phyloP scores from a whole-genome alignment of 2,797 vertebrate genomes.

The Heliangelus exortis region DNA sequence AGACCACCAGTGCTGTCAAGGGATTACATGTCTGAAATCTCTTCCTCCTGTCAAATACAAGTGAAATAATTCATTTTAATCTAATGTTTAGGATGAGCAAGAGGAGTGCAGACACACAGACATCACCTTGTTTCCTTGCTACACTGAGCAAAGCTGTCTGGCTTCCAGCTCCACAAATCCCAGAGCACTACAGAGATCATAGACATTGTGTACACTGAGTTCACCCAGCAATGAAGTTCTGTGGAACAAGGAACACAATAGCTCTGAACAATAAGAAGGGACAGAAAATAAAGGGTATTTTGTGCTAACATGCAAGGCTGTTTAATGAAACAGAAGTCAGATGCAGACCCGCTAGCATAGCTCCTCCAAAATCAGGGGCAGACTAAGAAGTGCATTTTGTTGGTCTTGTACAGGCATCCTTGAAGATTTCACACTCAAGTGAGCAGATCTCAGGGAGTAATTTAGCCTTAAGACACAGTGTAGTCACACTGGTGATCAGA shows the following conservation, averaged over 20 bases:
- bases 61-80: background rate
- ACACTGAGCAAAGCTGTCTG: background rate
- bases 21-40: background rate
- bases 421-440: background rate
- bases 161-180: background rate
- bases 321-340: background rate
- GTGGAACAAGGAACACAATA: background rate
- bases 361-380: background rate
- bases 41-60: background rate
- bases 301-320: background rate
- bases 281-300: background rate
- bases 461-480: background rate
- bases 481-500: background rate
- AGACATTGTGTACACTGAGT: background rate
- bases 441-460: slow-evolving; percentile 4
- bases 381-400: background rate
- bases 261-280: background rate
- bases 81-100: background rate
- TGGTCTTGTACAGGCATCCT: background rate
- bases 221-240: background rate
- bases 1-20: background rate
- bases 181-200: background rate
- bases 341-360: background rate
- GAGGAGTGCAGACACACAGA: background rate
- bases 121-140: background rate